Conservation (phyloP, 1,140 invertebrate species). For the Metaphire vulgaris region DNA sequence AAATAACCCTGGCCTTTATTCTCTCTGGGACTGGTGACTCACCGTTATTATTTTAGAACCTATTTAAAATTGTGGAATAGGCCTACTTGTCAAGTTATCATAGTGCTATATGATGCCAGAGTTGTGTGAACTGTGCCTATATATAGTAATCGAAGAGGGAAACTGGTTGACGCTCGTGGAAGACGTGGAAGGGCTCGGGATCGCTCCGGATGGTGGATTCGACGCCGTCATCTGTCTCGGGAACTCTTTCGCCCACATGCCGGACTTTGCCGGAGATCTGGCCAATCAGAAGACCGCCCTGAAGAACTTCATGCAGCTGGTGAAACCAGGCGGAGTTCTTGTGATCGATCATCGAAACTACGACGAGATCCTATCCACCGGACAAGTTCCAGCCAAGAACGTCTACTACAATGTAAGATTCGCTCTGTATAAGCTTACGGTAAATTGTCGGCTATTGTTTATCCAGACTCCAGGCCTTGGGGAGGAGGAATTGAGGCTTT, state of each 20-base stretch:
- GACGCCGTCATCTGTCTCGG: conserved; percentile 69
- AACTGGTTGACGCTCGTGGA: conserved; percentile 54
- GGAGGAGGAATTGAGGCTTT: too few species aligned
- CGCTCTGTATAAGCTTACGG: neutral
- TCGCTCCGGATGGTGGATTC: conserved; percentile 38
- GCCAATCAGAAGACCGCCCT: conserved; percentile 68
- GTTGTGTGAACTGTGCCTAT: too few species aligned
- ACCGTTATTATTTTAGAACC: too few species aligned
- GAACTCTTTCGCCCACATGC: conserved; percentile 80
- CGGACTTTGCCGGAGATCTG: conserved; percentile 69
- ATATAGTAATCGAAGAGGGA: conserved; percentile 51
- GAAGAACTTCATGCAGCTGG: conserved; percentile 68
- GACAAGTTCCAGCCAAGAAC: conserved; percentile 67
- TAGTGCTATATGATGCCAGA: too few species aligned
- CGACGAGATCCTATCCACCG: conserved; percentile 68
- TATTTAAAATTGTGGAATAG: too few species aligned
- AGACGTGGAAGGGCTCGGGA: conserved; percentile 57
- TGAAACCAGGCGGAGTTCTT: conserved; percentile 75
- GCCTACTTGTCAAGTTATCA: too few species aligned
- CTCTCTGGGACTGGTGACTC: too few species aligned
- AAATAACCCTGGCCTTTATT: too few species aligned
- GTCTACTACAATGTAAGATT: conserved; percentile 78
- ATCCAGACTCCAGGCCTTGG: too few species aligned
- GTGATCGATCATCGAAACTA: conserved; percentile 83
- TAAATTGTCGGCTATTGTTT: neutral